Conservation (phyloP, 2,888 invertebrate species). For the Cryptus viduatorius region DNA sequence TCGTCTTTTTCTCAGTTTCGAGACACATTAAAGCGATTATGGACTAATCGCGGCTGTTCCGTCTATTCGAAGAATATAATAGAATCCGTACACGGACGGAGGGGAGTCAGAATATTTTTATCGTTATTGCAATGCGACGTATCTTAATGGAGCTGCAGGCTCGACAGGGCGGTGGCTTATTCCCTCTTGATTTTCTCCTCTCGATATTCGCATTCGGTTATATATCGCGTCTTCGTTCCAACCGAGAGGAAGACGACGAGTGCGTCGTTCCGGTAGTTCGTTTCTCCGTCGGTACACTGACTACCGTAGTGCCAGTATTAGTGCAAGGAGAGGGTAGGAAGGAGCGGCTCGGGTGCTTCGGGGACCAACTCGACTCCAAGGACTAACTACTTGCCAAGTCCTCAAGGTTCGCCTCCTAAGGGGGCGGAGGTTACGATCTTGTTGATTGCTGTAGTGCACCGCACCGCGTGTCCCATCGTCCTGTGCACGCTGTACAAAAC, state of each 20-base stretch:
- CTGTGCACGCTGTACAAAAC: constrained; percentile 24
- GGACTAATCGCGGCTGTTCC: background rate
- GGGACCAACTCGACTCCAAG: constrained; percentile 73
- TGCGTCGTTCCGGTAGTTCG: constrained; percentile 64
- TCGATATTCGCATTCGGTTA: constrained; percentile 29
- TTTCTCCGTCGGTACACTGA: constrained; percentile 69
- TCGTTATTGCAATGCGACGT: constrained; percentile 69
- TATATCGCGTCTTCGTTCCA: constrained; percentile 6
- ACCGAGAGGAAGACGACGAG: constrained; percentile 46
- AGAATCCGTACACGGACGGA: constrained; percentile 32
- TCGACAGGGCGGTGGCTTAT: constrained; percentile 49
- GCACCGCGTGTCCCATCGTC: constrained; percentile 51
- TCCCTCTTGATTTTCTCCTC: constrained; percentile 56
- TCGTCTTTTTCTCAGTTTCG: constrained; percentile 67
- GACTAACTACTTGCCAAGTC: constrained; percentile 82
- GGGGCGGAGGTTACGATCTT: constrained; percentile 78
- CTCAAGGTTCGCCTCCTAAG: constrained; percentile 75
- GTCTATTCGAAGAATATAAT: constrained; percentile 42
- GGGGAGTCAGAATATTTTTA: constrained; percentile 70
- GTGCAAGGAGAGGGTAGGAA: constrained; percentile 40
- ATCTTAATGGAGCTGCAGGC: constrained; percentile 65
- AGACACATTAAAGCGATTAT: constrained; percentile 61
- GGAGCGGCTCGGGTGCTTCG: constrained; percentile 49
- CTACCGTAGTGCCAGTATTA: constrained; percentile 26
- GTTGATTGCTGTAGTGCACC: constrained; percentile 79